phyloP scores from a whole-genome alignment of 2,888 invertebrate species.

The Nyleta sp. region DNA sequence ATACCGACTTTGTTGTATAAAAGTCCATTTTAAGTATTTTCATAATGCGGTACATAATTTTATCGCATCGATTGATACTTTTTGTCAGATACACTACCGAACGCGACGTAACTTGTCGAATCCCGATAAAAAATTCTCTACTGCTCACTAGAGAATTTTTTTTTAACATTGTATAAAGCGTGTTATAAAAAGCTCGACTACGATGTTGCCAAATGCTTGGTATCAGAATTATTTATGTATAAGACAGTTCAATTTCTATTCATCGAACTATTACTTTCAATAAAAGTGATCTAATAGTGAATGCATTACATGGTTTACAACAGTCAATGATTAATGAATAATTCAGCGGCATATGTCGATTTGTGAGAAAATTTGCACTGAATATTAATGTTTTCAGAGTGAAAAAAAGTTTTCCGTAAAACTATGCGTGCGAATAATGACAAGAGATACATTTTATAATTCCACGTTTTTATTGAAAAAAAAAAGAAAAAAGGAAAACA shows the following conservation, averaged over 20 bases:
- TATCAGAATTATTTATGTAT: background rate
- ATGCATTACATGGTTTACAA: conserved; percentile 14
- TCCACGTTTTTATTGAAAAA: conserved; percentile 13
- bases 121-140: too few species aligned
- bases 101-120: too few species aligned
- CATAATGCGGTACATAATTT: too few species aligned
- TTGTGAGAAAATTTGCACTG: conserved; percentile 12
- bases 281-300: background rate
- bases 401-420: conserved; percentile 15
- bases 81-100: too few species aligned
- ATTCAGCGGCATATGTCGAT: conserved; percentile 27
- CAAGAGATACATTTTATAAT: conserved; percentile 14
- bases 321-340: conserved; percentile 27
- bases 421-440: conserved; percentile 42
- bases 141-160: too few species aligned
- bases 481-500: background rate
- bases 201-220: background rate
- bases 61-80: too few species aligned
- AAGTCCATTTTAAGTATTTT: too few species aligned
- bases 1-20: too few species aligned
- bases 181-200: background rate
- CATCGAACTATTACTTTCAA: conserved; percentile 10
- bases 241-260: background rate
- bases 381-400: conserved; percentile 28
- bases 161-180: too few species aligned